Percentiles rank a stretch among this genome's conserved stretches.
Conservation (phyloP, 37 sponge, comb jelly and placozoan genomes). For the Petrosia ficiformis region DNA sequence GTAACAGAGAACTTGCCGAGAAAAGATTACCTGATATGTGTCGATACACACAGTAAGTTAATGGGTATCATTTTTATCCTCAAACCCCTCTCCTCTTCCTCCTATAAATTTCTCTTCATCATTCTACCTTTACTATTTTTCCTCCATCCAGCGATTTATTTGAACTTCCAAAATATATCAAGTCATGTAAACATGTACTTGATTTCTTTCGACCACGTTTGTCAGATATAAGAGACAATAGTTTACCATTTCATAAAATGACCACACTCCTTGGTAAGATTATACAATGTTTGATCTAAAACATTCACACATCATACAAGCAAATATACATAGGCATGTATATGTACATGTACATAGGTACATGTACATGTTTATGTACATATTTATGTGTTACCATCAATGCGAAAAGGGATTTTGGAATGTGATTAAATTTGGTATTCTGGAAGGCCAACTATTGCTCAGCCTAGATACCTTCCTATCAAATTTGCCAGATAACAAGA, state of each 20-base stretch:
- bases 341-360: background rate
- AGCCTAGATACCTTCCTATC: no score
- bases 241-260: constrained; percentile 59
- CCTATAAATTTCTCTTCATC: background rate
- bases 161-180: constrained; percentile 42
- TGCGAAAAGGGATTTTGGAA: background rate
- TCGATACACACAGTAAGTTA: constrained; percentile 60
- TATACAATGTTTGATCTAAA: no score
- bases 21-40: constrained; percentile 76
- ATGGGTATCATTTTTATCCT: background rate
- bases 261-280: constrained; percentile 59
- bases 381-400: background rate
- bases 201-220: constrained; percentile 68
- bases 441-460: no score
- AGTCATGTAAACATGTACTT: constrained; percentile 41
- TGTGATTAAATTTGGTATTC: background rate
- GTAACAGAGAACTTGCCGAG: constrained; percentile 73
- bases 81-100: background rate
- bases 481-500: no score
- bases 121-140: background rate
- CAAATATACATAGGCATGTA: background rate
- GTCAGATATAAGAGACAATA: constrained; percentile 46
- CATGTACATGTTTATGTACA: background rate
- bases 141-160: constrained; percentile 48
- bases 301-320: background rate